Conservation (phyloP, 2,797 vertebrate genomes). For the Threskiornis aethiopicus region DNA sequence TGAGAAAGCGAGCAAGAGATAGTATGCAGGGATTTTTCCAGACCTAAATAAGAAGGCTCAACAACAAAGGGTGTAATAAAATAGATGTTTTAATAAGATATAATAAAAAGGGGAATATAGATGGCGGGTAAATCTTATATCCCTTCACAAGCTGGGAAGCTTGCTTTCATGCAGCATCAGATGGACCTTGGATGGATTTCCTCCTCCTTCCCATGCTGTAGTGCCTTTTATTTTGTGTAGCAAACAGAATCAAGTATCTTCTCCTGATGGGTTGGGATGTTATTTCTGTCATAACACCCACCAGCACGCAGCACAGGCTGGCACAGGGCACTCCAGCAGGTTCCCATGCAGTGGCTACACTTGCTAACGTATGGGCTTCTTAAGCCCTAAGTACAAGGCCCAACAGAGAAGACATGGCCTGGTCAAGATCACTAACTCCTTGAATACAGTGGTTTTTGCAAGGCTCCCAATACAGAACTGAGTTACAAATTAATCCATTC, state of each 20-base stretch:
- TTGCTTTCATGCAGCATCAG: background rate
- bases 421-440: background rate
- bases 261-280: background rate
- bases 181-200: background rate
- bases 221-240: background rate
- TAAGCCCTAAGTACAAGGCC: background rate
- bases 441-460: background rate
- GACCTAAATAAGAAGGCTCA: background rate
- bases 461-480: background rate
- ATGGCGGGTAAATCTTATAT: background rate
- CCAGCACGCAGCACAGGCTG: background rate
- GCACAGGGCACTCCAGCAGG: background rate
- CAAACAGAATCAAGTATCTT: background rate
- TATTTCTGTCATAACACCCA: background rate
- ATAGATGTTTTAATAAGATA: background rate
- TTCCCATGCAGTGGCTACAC: background rate
- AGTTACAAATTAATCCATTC: background rate
- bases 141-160: background rate
- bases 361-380: background rate
- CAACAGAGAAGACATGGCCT: background rate
- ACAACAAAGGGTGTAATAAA: background rate
- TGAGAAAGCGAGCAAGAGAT: fast-evolving
- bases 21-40: background rate
- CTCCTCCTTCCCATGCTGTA: background rate
- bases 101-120: background rate